Evolutionary conservation across 2,888 invertebrate species (phyloP).

Genomic region (Reticulitermes lucifugus): DNA sequence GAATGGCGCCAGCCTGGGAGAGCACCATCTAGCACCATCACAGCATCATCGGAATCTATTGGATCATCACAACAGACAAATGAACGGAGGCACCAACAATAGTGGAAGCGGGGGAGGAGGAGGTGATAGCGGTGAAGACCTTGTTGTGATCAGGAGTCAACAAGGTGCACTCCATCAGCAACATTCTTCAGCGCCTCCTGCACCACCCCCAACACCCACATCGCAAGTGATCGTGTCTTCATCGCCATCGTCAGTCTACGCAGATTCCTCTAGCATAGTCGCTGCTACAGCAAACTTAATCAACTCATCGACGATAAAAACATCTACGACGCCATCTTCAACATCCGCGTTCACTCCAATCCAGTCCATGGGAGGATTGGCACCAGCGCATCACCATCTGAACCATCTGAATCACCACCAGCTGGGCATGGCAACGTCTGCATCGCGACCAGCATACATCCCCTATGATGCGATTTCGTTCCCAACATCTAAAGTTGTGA

Average conservation of each 20-base stretch:
- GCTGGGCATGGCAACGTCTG: constrained; percentile 52
- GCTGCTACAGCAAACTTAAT: constrained; percentile 62
- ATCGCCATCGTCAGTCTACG: constrained; percentile 50
- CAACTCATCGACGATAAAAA: constrained; percentile 67
- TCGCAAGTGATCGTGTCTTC: constrained; percentile 51
- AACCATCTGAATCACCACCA: constrained; percentile 69
- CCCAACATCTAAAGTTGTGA: constrained; percentile 62
- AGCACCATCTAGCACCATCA: constrained; percentile 64
- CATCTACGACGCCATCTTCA: constrained; percentile 81
- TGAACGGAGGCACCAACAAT: constrained; percentile 56
- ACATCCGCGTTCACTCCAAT: constrained; percentile 96
- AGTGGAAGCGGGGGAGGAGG: constrained; percentile 53
- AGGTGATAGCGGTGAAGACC: constrained; percentile 51
- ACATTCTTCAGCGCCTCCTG: constrained; percentile 61
- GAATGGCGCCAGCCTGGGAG: constrained; percentile 53
- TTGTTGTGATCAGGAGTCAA: constrained; percentile 48
- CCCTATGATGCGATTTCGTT: constrained; percentile 92
- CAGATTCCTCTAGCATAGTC: constrained; percentile 61
- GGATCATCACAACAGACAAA: constrained; percentile 59
- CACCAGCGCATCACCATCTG: constrained; percentile 70
- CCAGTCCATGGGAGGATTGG: constrained; percentile 74
- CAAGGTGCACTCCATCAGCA: constrained; percentile 56
- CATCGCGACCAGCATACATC: constrained; percentile 73
- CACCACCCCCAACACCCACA: constrained; percentile 60
- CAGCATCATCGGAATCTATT: constrained; percentile 71